Base-by-base conservation (phyloP, 2,797 vertebrate genomes). In the Austrolebias charrua region DNA sequence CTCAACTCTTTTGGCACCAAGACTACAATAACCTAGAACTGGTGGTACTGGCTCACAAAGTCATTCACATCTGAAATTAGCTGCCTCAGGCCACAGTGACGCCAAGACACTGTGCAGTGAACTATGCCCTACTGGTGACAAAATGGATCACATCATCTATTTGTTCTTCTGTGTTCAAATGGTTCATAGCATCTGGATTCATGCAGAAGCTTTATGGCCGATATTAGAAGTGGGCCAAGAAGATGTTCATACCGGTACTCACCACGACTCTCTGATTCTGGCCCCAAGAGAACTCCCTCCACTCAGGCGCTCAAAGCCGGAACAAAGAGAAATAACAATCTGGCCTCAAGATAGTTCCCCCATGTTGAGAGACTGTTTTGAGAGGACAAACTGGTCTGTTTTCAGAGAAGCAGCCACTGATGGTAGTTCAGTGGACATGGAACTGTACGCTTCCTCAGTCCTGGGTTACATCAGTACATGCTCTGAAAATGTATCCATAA, bases 81-180 rank as follows among this genome's bases (percentile, higher is more conserved):
- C 69, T 68, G 20, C 54, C 76, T 63, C 49, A 63, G 15, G 49
- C 47, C 24, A 46, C 28, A 6, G 53, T 24, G 49, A 68, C 47
- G 57, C 73, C 73, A 64, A 62, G 18, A 74, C 71, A 73, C 52
- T 63, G 53, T 40, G 38, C 50, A 46, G 33, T 57, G 48, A 66
- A 64, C 19, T 14, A 52, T 43, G 48, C 46, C 57, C 57, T 40
- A 64, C 64, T 45, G 38, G 53, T 69, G 67, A 71, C 50, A 72
- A 7, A 71, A 69, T 10, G 5, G 69, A 53, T 60, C 69, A 65
- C 49, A 68, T 51, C 29, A 68, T 52, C 59, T 51, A 58, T 61
- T 68, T 35, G 68, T 44, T 69, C 55, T 49, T 59, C 33, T 56
- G 53, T 33, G 35, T 29, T 59, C 35, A 38, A 38, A 38, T 38